Evolutionary conservation across 1,140 invertebrate species (phyloP), one percentile per base, ranked within the genome.

Genomic region (Metopolophium dirhodum): DNA sequence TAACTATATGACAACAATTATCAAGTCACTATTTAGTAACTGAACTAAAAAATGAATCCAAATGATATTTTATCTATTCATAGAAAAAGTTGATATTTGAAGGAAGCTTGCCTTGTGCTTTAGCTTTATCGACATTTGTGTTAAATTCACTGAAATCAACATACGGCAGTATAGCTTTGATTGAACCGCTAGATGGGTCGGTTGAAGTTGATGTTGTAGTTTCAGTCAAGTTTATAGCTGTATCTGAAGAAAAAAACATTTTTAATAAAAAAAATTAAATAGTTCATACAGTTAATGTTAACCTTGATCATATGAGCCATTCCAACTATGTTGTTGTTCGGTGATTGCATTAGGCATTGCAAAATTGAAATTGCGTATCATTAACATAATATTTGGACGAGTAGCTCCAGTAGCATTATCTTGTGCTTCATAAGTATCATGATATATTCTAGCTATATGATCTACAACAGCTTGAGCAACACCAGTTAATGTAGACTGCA

Each of bases 391-490:
- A 94, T 98, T 97, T 94, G 98, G 97, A 83, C 97, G 95, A 94
- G 96, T 96, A 37, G 95, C 95, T 82, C 90, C 90, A 23, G 23
- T 86, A 37, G 83, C 87, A 68, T 90, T 87, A 82, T 94, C 93
- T 85, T 94, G 94, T 93, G 96, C 96, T 95, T 98, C 97, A 94
- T 97, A 98, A 92, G 96, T 96, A 92, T 98, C 97, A 94, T 98
- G 97, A 95, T 99, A 98, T 92, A 98, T 96, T 89, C 97, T 95
- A 11, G 98, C 97, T 20, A 98, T 97, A 95, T 98, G 98, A 94
- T 98, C 97, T 0, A 99, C 96, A 0, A 98, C 98, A 7, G 97
- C 97, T 95, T 99, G 98, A 61, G 98, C 97, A 61, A 98, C 97
- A 47, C 97, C 97, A 54, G 96, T 97, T 91, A 98, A 95, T 11